These are phyloP conservation scores for Aegypius monachus DNA, from an alignment of 2,113 vertebrate genomes.

Conservation along the genomic window DNA sequence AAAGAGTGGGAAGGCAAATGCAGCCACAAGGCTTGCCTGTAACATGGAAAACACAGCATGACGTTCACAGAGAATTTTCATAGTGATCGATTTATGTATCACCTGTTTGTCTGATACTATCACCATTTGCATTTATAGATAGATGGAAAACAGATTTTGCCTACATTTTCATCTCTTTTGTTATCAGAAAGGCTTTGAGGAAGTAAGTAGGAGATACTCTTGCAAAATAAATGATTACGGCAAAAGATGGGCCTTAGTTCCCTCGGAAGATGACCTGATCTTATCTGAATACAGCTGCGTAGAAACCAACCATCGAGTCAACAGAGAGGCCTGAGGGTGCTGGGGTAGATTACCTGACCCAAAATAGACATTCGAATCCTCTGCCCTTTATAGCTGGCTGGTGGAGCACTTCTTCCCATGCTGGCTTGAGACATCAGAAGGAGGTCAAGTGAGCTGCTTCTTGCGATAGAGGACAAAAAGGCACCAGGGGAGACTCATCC, in stretches of 20 bases:
- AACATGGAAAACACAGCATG: not conserved
- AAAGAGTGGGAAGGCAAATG: slow-evolving; percentile 19
- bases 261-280: not conserved
- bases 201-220: not conserved
- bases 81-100: not conserved
- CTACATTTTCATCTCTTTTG: not conserved
- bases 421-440: not conserved
- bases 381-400: not conserved
- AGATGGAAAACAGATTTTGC: not conserved
- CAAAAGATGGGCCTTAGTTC: not conserved
- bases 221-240: not conserved
- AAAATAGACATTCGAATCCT: not conserved
- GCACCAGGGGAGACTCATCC: not conserved
- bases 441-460: not conserved
- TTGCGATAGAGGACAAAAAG: not conserved
- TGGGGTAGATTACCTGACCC: not conserved
- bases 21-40: not conserved
- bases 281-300: not conserved
- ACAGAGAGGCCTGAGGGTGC: not conserved
- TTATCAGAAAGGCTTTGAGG: not conserved
- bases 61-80: slow-evolving; percentile 9
- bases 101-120: not conserved
- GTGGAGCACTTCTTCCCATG: not conserved
- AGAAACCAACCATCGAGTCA: not conserved
- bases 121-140: not conserved